Conservation (phyloP, 2,797 vertebrate species). For the Oreochromis mossambicus region DNA sequence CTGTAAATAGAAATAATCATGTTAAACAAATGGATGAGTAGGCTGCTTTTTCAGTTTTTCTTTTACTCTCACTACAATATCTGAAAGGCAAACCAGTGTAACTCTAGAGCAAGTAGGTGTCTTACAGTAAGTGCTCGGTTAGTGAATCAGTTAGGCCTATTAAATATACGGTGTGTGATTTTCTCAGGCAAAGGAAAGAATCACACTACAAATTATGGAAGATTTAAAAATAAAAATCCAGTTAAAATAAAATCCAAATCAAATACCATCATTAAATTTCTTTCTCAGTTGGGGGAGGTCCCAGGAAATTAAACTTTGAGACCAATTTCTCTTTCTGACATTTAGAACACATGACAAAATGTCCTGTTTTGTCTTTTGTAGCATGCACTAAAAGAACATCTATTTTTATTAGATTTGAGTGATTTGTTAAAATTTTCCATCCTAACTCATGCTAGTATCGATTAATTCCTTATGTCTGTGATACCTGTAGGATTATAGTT, state of each 20-base stretch:
- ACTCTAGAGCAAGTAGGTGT: background rate
- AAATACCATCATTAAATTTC: background rate
- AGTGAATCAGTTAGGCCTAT: background rate
- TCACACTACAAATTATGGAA: background rate
- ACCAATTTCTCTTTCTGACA: background rate
- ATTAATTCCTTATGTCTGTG: background rate
- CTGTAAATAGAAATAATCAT: background rate
- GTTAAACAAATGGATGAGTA: background rate
- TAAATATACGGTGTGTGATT: background rate
- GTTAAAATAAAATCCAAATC: background rate
- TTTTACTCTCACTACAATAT: background rate
- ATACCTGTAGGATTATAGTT: background rate
- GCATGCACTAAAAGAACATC: background rate
- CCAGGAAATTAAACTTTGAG: background rate
- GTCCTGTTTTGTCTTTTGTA: background rate
- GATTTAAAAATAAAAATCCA: background rate
- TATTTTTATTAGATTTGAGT: background rate
- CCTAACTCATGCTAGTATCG: background rate
- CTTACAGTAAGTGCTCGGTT: background rate
- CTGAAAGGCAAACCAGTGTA: background rate
- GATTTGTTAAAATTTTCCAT: background rate
- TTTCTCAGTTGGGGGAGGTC: background rate
- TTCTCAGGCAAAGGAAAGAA: background rate
- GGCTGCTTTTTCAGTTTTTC: background rate
- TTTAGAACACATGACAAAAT: background rate